Percentiles rank a stretch among this genome's conserved stretches.
phyloP scores from a whole-genome alignment of 2,888 invertebrate species.

The Phengaris alcon region DNA sequence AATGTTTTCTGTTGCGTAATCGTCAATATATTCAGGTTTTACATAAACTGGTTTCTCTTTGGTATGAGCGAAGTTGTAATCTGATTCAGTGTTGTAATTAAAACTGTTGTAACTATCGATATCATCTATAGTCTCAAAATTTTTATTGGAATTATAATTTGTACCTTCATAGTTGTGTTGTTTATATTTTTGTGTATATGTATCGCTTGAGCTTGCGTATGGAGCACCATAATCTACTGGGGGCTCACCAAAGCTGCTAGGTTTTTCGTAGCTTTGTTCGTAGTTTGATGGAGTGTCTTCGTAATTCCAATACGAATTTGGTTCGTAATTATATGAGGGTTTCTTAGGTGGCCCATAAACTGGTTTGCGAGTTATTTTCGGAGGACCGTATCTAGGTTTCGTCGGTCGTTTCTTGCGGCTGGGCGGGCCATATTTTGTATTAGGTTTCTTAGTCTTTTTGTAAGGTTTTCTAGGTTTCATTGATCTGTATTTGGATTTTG shows the following conservation, averaged over 20 bases:
- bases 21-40: conserved; percentile 43
- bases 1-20: conserved; percentile 43
- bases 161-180: conserved; percentile 21
- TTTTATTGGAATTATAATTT: conserved; percentile 1
- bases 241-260: conserved; percentile 62
- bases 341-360: conserved; percentile 48
- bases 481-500: conserved; percentile 48
- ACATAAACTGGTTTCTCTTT: conserved; percentile 44
- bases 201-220: background rate
- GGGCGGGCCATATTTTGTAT: conserved; percentile 47
- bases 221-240: conserved; percentile 56
- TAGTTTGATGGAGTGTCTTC: conserved; percentile 27
- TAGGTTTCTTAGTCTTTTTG: conserved; percentile 53
- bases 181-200: conserved; percentile 14
- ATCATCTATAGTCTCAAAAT: background rate
- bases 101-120: background rate
- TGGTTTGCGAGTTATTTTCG: conserved; percentile 44
- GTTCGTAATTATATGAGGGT: conserved; percentile 37
- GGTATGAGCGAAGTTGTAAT: conserved; percentile 46
- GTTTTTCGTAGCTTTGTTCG: conserved; percentile 38
- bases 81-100: conserved; percentile 38
- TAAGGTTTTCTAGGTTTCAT: conserved; percentile 48
- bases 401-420: conserved; percentile 45
- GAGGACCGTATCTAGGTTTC: conserved; percentile 47
- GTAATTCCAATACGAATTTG: conserved; percentile 32